Base-by-base conservation (phyloP, 2,888 invertebrate genomes). In the Pristionchus japonicus region DNA sequence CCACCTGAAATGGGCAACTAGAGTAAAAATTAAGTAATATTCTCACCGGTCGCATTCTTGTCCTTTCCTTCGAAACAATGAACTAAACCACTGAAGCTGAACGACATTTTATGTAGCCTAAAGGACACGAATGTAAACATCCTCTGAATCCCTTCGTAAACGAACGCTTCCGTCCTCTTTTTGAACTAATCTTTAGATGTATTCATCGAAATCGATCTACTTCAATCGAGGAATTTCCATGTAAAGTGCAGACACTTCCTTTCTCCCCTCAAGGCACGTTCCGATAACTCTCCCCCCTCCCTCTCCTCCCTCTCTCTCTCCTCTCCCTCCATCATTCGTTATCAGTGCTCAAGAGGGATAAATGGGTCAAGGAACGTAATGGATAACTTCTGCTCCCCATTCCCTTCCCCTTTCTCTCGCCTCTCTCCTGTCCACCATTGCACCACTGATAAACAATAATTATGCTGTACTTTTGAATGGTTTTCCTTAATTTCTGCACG, bases 321-420 rank as follows among this genome's bases (percentile, higher is more conserved):
- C 23, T 37, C 47, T 47, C 47, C n/a, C 27, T 43, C 49, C 47
- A 49, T 80, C 80, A 80, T 80, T 40, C 49, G 47, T 49, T 80
- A 80, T 80, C 80, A 80, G 47, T 80, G 77, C 37, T 77, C 57
- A n/a, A 17, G 80, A 31, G 47, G 47, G 47, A 80, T 49, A 80
- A 80, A 80, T 80, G 80, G 80, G 80, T 80, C 80, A 80, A 80
- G 80, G 74, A 80, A 80, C 80, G 80, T 80, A 80, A 80, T 80
- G 80, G 80, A 80, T 47, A 80, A 80, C 49, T 49, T 80, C 80
- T 80, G 34, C 34, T 40, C 37, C 80, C 47, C 49, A 20, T 37
- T 27, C 80, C 37, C 49, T 43, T 34, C 43, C 80, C 43, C 47
- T 80, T 47, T 49, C 49, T 20, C 49, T 80, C 31, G 20, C 23